Conservation (phyloP, 2,113 vertebrate species). For the Illadopsis cleaveri region DNA sequence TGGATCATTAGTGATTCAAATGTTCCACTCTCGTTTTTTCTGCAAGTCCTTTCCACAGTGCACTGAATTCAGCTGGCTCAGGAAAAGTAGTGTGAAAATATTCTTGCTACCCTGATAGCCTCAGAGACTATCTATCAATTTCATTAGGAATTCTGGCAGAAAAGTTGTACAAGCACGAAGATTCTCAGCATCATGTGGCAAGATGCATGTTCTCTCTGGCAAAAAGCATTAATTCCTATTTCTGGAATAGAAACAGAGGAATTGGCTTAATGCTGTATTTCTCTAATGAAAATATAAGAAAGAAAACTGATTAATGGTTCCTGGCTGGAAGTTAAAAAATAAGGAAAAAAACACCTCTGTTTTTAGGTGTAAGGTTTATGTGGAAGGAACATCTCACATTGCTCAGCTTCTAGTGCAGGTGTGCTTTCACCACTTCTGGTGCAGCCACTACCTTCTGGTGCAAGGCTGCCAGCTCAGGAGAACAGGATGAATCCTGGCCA, state of each 20-base stretch:
- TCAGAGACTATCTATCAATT: background rate
- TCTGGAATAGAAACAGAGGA: background rate
- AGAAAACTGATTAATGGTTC: background rate
- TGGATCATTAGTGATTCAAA: background rate
- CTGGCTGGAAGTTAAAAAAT: background rate
- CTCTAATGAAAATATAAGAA: background rate
- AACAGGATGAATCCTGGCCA: fast-evolving
- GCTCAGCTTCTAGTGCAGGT: background rate
- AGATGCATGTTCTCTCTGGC: background rate
- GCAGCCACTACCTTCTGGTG: fast-evolving
- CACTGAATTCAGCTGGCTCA: background rate
- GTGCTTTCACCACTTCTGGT: background rate
- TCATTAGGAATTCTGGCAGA: background rate
- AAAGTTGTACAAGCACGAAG: background rate
- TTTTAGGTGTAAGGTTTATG: background rate
- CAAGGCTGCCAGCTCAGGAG: background rate
- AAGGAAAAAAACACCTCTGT: too few species aligned
- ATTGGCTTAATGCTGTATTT: background rate
- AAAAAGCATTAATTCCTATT: background rate
- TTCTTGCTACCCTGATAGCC: background rate
- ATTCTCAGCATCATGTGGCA: background rate
- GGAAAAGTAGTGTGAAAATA: background rate
- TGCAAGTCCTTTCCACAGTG: background rate
- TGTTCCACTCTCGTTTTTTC: background rate
- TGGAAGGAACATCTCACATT: background rate